Evolutionary conservation across 2,113 vertebrate species (phyloP), one percentile per base, ranked within the genome.

Genomic region (Phaetusa simplex): DNA sequence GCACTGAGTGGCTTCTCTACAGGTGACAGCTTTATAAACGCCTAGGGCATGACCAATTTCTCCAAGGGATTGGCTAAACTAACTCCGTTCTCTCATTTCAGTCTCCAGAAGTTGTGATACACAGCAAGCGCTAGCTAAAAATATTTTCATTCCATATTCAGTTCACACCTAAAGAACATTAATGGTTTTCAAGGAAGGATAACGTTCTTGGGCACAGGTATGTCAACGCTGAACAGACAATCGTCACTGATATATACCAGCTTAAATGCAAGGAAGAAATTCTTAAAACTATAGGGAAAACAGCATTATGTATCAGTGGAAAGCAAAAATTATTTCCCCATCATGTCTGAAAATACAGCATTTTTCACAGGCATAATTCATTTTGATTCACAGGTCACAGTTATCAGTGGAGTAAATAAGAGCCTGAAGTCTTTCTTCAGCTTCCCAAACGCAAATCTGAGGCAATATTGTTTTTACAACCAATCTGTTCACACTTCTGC

Each of bases 401-500:
- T 23, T 23, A 92, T 30, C 73, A 73, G 45, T 13, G 5, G n/a
- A 78, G 83, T 64, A 83, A 95, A n/a, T 40, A 93, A 72, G 30
- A 90, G 53, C 58, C 43, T 4, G 1, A 87, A 90, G 53, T 50
- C 43, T 21, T 89, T 52, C 78, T 42, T 3, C 53, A 59, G 70
- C 78, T 80, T 93, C 78, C 66, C 1, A 0, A 93, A 92, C 0
- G 3, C 93, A 88, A 83, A 90, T 76, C 74, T 90, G 24, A n/a
- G 49, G 53, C 67, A 96, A 77, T 76, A 77, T 30, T 85, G 74
- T 1, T 96, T 89, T 91, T 96, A 76, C 53, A 95, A 89, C 62
- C 92, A 80, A 97, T 88, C 71, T 87, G 94, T 92, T 96, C 85
- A 43, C 16, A 85, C 82, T 95, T 82, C 62, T 80, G 73, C 45